These are phyloP conservation scores for Tillus elongatus DNA, from an alignment of 2,888 invertebrate species.

Conservation along the genomic window DNA sequence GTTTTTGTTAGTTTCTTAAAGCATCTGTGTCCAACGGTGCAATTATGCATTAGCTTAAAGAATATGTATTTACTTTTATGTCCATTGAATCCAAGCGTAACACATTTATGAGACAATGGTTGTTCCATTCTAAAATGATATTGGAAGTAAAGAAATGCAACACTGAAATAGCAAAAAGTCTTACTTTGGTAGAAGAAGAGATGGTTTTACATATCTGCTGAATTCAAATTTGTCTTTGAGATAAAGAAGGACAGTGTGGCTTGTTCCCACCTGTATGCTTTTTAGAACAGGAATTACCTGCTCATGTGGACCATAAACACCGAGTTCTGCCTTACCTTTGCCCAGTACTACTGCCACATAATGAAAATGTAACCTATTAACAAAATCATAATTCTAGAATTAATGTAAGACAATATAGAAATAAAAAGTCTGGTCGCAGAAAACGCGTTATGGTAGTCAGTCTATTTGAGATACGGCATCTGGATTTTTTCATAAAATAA, in stretches of 20 bases:
- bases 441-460: conserved; percentile 28
- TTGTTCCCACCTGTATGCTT: conserved; percentile 47
- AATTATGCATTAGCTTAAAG: not conserved
- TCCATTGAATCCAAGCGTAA: not conserved
- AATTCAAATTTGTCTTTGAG: conserved; percentile 50
- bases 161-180: conserved; percentile 1
- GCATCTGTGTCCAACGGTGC: not conserved
- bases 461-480: too few relatives aligned
- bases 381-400: not conserved
- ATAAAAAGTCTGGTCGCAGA: conserved; percentile 21
- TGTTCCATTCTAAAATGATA: not conserved
- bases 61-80: not conserved
- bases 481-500: too few relatives aligned
- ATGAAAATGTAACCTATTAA: conserved; percentile 38
- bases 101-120: not conserved
- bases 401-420: not conserved
- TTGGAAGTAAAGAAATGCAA: too few relatives aligned
- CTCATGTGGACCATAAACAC: conserved; percentile 58
- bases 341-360: conserved; percentile 60
- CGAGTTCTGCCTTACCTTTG: conserved; percentile 50
- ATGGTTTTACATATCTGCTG: conserved; percentile 57
- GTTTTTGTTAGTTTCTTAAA: not conserved
- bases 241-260: conserved; percentile 55
- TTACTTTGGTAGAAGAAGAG: conserved; percentile 44
- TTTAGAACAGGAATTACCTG: conserved; percentile 56